Conservation (phyloP, 2,113 vertebrate species). For the Boulengeromyrus knoepffleri region DNA sequence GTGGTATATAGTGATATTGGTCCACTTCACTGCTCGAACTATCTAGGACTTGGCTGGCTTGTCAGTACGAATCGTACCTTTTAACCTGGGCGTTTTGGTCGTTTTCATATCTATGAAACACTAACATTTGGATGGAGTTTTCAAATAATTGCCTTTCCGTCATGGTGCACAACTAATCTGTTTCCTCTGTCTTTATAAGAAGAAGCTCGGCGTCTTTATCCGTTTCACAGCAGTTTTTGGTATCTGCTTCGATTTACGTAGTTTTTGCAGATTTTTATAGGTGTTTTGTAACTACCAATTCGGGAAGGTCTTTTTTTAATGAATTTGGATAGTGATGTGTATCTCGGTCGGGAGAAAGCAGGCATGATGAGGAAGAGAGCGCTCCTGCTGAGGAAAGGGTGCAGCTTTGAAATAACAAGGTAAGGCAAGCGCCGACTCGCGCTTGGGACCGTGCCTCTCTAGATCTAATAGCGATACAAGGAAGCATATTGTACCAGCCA, state of each 20-base stretch:
- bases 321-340: slow-evolving; percentile 69
- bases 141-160: slow-evolving; percentile 5
- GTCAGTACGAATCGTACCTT: neutral
- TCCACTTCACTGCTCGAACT: slow-evolving; percentile 17
- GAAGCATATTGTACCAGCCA: neutral
- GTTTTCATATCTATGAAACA: neutral
- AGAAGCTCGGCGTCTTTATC: slow-evolving; percentile 37
- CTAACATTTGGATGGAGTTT: slow-evolving; percentile 21
- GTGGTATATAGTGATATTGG: slow-evolving; percentile 23
- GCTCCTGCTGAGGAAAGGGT: slow-evolving; percentile 68
- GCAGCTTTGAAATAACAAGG: slow-evolving; percentile 77
- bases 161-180: slow-evolving; percentile 37
- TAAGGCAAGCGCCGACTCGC: slow-evolving; percentile 30
- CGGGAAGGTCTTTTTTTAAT: slow-evolving; percentile 38
- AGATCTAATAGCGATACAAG: neutral
- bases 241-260: slow-evolving; percentile 14
- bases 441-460: neutral
- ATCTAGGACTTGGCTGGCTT: neutral
- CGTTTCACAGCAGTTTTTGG: slow-evolving; percentile 10
- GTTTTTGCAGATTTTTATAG: slow-evolving; percentile 22
- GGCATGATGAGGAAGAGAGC: slow-evolving; percentile 72
- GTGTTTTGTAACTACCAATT: neutral
- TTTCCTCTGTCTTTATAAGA: slow-evolving; percentile 17
- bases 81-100: slow-evolving; percentile 5
- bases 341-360: slow-evolving; percentile 63